phyloP scores from a whole-genome alignment of 2,888 invertebrate genomes.

The Caenorhabditis virilis region DNA sequence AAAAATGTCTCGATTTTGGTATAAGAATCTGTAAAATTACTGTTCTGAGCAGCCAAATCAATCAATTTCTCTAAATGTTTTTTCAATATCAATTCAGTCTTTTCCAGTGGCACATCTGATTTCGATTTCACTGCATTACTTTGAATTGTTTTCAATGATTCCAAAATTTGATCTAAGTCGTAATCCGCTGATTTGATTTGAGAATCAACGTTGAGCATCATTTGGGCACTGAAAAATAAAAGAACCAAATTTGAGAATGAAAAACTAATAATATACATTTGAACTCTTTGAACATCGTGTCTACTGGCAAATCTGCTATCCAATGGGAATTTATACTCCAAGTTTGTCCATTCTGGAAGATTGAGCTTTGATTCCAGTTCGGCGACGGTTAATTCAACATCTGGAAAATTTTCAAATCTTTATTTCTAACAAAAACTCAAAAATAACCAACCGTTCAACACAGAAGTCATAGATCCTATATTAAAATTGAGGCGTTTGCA shows the following conservation, averaged over 20 bases:
- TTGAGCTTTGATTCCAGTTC: constrained; percentile 36
- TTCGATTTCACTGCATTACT: constrained; percentile 12
- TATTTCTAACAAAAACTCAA: background rate
- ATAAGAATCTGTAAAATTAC: constrained; percentile 3
- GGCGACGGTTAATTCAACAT: constrained; percentile 28
- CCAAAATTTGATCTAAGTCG: constrained; percentile 32
- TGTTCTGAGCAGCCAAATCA: constrained; percentile 21
- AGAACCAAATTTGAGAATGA: background rate
- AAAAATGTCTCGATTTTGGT: background rate
- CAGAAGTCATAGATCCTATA: constrained; percentile 31
- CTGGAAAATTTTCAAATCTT: constrained; percentile 4
- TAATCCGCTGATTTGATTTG: constrained; percentile 40
- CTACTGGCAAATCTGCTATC: constrained; percentile 31
- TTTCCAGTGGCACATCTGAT: constrained; percentile 25
- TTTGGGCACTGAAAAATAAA: constrained; percentile 25
- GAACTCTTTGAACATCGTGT: constrained; percentile 39
- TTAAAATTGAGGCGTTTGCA: constrained; percentile 36
- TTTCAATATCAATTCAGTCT: constrained; percentile 35
- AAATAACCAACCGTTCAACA: constrained; percentile 17
- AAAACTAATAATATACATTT: constrained; percentile 17
- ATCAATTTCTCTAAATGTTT: constrained; percentile 36
- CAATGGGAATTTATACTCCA: constrained; percentile 38
- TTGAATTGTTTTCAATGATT: constrained; percentile 18
- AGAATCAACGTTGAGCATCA: constrained; percentile 39
- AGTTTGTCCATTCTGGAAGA: constrained; percentile 38